phyloP scores from a whole-genome alignment of 2,888 invertebrate genomes.

The Hypomecis atomaria region DNA sequence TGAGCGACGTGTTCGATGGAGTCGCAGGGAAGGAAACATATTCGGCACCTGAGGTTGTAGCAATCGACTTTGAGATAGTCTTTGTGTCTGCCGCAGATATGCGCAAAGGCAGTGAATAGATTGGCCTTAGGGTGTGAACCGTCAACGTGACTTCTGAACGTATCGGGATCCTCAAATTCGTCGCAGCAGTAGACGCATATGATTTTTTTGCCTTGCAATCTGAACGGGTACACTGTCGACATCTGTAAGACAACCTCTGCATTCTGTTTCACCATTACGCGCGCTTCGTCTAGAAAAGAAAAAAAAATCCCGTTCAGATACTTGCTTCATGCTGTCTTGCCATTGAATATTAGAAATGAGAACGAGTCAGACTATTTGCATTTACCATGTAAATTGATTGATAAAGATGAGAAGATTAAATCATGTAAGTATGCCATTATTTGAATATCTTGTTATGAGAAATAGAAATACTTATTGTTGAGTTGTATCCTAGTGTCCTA shows the following conservation, averaged over 20 bases:
- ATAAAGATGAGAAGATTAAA: too few relatives aligned
- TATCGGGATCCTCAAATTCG: conserved; percentile 61
- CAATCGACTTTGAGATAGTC: conserved; percentile 73
- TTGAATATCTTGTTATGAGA: too few relatives aligned
- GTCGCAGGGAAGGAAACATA: conserved; percentile 57
- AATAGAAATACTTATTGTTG: too few relatives aligned
- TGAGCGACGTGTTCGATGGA: conserved; percentile 58
- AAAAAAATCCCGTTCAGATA: conserved; percentile 58
- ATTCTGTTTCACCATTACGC: conserved; percentile 68
- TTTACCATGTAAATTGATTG: not conserved
- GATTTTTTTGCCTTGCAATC: conserved; percentile 63
- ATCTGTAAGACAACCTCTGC: conserved; percentile 73
- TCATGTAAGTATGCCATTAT: too few relatives aligned
- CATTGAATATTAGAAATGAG: not conserved
- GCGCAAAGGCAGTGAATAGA: conserved; percentile 68
- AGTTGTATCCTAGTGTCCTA: too few relatives aligned
- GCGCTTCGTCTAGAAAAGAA: conserved; percentile 72
- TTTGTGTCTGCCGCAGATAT: conserved; percentile 55
- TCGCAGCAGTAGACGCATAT: conserved; percentile 77
- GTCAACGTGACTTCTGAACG: conserved; percentile 65
- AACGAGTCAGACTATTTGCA: not conserved
- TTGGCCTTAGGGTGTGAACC: conserved; percentile 60
- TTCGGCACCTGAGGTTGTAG: conserved; percentile 63
- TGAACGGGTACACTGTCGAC: conserved; percentile 74
- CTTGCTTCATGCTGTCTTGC: not conserved